These are phyloP conservation scores for fruit fly (Drosophila melanogaster) DNA, from an alignment of 1,140 invertebrate species.

Conservation along the genomic window DNA sequence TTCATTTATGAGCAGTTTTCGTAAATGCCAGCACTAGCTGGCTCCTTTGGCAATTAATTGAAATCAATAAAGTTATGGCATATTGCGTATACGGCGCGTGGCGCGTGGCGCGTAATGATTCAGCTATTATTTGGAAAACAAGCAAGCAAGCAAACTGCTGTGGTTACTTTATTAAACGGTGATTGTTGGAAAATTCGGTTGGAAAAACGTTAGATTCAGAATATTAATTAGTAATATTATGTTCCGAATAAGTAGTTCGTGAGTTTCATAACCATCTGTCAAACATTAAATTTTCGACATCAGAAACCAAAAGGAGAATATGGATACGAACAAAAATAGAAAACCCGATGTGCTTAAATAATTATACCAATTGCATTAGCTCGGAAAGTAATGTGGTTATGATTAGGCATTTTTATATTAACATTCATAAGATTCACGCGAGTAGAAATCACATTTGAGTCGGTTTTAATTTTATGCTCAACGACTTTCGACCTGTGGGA, in stretches of 20 bases:
- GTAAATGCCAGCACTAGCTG: constrained; percentile 29
- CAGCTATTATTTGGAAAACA: constrained; percentile 35
- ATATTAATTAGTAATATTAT: not conserved
- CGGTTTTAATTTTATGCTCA: constrained; percentile 74
- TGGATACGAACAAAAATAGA: not conserved
- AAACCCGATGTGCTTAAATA: not conserved
- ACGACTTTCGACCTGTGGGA: constrained; percentile 65
- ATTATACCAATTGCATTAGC: constrained; percentile 31
- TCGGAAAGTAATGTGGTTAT: constrained; percentile 22
- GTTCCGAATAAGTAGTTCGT: not conserved
- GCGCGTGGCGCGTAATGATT: constrained; percentile 35
- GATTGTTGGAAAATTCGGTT: not conserved
- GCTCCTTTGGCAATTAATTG: constrained; percentile 67
- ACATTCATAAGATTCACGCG: constrained; percentile 37
- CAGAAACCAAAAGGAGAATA: constrained; percentile 11
- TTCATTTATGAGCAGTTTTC: constrained; percentile 59
- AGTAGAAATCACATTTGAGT: constrained; percentile 23
- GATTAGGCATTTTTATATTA: constrained; percentile 33
- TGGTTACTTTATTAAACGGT: not conserved
- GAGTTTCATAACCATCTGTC: too few relatives aligned
- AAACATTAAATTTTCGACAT: constrained; percentile 6
- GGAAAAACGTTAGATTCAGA: not conserved
- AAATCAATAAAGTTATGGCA: constrained; percentile 68
- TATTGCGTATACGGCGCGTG: constrained; percentile 55
- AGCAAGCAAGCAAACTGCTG: not conserved